Conservation (phyloP, 2,888 invertebrate genomes). For the Eumacrocentrus americanus region DNA sequence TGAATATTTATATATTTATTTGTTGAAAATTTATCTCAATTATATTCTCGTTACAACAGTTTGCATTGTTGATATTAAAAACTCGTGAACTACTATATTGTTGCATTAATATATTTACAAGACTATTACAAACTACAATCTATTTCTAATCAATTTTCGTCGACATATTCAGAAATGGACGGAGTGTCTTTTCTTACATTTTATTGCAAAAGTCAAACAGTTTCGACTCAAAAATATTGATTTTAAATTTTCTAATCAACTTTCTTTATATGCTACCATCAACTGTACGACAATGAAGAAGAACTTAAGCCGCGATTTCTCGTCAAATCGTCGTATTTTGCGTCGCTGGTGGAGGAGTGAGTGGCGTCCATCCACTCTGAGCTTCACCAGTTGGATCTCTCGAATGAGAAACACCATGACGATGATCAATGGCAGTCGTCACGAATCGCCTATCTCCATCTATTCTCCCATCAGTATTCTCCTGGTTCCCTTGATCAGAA, state of each 20-base stretch:
- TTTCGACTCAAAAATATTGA: background rate
- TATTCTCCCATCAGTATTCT: constrained; percentile 34
- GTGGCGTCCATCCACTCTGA: constrained; percentile 49
- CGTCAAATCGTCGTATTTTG: constrained; percentile 58
- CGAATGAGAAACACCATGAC: constrained; percentile 42
- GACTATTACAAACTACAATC: background rate
- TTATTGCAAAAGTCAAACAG: background rate
- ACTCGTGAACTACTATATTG: too few species aligned
- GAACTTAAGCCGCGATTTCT: too few species aligned
- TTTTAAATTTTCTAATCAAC: too few species aligned
- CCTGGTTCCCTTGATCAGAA: constrained; percentile 41
- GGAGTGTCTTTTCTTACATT: constrained; percentile 15
- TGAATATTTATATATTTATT: too few species aligned
- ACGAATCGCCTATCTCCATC: constrained; percentile 51
- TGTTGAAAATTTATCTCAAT: too few species aligned
- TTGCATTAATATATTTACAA: constrained; percentile 7
- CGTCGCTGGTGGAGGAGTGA: constrained; percentile 55
- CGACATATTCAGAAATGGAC: constrained; percentile 6
- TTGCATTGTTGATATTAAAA: too few species aligned
- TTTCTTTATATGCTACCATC: background rate
- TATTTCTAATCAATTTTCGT: background rate
- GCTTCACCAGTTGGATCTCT: constrained; percentile 34
- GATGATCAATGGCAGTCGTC: constrained; percentile 50
- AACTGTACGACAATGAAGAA: constrained; percentile 3
- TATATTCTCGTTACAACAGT: too few species aligned